A percentile compares a stretch with the other conserved stretches of the same genome.
Evolutionary conservation across 2,797 vertebrate genomes (phyloP).

Genomic region (Uromys caudimaculatus): DNA sequence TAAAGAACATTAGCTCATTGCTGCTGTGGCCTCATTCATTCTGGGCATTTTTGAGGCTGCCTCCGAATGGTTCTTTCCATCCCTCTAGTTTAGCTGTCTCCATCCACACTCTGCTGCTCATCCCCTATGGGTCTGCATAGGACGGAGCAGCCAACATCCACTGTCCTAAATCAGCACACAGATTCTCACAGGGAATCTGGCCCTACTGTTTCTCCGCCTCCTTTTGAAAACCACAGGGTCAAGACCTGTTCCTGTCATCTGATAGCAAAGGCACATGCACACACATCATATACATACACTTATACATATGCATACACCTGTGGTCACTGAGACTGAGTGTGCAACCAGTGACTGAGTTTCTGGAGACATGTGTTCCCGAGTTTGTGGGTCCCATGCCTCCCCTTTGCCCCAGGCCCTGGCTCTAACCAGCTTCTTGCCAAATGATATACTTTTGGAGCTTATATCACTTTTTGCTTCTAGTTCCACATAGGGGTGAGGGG

Average conservation of each 20-base stretch:
- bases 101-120: no score
- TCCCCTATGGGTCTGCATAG: background rate
- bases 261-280: background rate
- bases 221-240: background rate
- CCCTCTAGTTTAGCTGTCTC: background rate
- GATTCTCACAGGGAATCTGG: background rate
- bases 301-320: background rate
- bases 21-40: background rate
- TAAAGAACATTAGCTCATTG: background rate
- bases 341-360: background rate
- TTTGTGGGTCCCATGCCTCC: background rate
- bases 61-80: background rate
- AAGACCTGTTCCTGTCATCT: background rate
- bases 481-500: background rate
- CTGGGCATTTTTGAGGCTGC: background rate
- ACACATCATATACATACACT: background rate
- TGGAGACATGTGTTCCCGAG: background rate
- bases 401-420: background rate
- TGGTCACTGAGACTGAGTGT: background rate
- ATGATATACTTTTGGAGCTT: background rate
- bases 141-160: background rate
- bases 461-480: background rate
- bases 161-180: background rate
- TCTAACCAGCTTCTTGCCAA: conserved; percentile 14
- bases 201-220: background rate